Evolutionary conservation across 92 coral and sea anemone species (phyloP).

Genomic region (Parazoanthus swiftii): DNA sequence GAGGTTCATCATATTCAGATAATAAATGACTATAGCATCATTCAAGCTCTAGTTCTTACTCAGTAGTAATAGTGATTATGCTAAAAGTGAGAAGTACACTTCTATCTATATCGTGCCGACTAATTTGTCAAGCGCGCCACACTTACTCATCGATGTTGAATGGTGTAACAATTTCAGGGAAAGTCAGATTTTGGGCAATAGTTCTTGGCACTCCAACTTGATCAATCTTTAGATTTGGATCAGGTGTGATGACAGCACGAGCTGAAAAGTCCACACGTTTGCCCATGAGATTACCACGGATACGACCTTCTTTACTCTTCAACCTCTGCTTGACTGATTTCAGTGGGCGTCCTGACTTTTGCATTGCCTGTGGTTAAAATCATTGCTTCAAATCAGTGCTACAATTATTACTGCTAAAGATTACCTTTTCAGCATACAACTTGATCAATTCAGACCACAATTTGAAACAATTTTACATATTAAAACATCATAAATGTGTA

Average conservation of each 20-base stretch:
- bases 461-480: too few relatives aligned
- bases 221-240: constrained; percentile 89
- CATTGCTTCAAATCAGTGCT: neutral
- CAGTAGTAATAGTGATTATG: neutral
- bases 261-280: constrained; percentile 99
- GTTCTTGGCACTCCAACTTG: constrained; percentile 99
- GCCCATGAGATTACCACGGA: constrained; percentile 99
- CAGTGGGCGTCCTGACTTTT: constrained; percentile 97
- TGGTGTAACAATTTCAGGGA: constrained; percentile 98
- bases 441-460: neutral
- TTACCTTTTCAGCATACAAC: neutral
- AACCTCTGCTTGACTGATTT: constrained; percentile 96
- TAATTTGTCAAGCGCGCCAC: too few relatives aligned
- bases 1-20: too few relatives aligned
- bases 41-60: too few relatives aligned
- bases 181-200: constrained; percentile 96
- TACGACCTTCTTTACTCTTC: constrained; percentile 98
- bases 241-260: constrained; percentile 99
- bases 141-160: constrained; percentile 95
- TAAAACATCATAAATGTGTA: too few relatives aligned
- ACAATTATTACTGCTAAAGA: neutral
- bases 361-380: constrained; percentile 84
- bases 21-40: too few relatives aligned
- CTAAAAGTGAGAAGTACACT: neutral
- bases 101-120: too few relatives aligned